Percentiles rank a stretch among this genome's conserved stretches.
Conservation (phyloP, 1,140 invertebrate genomes). For the Asobara japonica region DNA sequence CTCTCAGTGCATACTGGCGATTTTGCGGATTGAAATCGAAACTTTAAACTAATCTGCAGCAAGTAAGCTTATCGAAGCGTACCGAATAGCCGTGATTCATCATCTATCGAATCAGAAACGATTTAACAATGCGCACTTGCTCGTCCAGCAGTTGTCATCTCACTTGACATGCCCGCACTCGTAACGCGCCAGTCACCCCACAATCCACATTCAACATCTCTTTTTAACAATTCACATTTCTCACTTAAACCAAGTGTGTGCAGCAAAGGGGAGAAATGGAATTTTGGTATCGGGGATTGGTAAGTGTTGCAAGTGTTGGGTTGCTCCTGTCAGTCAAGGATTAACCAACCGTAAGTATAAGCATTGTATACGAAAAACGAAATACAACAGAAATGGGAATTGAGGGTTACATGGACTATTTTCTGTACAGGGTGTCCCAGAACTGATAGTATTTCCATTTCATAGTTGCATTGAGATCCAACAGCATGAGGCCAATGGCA, state of each 20-base stretch:
- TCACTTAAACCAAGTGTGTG: conserved; percentile 10
- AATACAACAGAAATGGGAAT: conserved; percentile 51
- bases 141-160: conserved; percentile 48
- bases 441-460: no score
- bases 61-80: conserved; percentile 39
- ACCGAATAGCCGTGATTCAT: conserved; percentile 51
- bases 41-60: not conserved
- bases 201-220: not conserved
- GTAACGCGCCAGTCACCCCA: conserved; percentile 43
- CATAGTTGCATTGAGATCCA: no score
- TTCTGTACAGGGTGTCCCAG: no score
- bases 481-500: no score
- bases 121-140: conserved; percentile 64
- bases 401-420: conserved; percentile 40
- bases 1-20: no score
- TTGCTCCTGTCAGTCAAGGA: conserved; percentile 60
- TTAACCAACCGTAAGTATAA: conserved; percentile 60
- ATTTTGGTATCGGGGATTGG: conserved; percentile 26
- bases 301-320: conserved; percentile 42
- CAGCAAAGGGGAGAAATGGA: not conserved
- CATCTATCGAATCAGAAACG: conserved; percentile 52
- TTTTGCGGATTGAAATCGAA: not conserved
- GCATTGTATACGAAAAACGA: conserved; percentile 51
- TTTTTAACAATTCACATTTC: conserved; percentile 11
- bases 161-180: conserved; percentile 47